These are phyloP conservation scores for Eumerus sabulonum DNA, from an alignment of 2,888 invertebrate species.

Conservation along the genomic window DNA sequence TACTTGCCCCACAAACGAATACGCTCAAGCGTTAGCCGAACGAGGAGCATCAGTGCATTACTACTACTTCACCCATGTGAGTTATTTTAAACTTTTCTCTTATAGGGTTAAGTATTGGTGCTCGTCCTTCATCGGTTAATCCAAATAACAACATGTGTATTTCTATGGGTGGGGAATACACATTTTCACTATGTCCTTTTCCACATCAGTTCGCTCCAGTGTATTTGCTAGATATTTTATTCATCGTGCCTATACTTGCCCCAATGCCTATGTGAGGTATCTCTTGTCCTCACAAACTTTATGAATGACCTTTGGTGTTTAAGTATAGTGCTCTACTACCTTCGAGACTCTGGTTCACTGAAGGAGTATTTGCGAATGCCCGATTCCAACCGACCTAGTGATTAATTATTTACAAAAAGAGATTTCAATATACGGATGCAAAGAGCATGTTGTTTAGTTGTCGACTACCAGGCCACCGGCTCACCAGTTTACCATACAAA, in stretches of 20 bases:
- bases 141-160: no score
- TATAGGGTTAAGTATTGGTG: slow-evolving; percentile 17
- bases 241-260: slow-evolving; percentile 30
- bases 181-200: slow-evolving; percentile 3
- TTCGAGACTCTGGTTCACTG: background rate
- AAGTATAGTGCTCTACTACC: slow-evolving; percentile 5
- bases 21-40: slow-evolving; percentile 90
- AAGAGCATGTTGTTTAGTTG: slow-evolving; percentile 1
- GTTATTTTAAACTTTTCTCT: slow-evolving; percentile 75
- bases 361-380: no score
- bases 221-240: slow-evolving; percentile 41
- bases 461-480: background rate
- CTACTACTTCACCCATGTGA: slow-evolving; percentile 94
- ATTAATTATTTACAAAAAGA: slow-evolving; percentile 44
- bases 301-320: slow-evolving; percentile 36
- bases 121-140: no score
- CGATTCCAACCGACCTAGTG: background rate
- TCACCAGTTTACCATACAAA: no score
- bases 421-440: slow-evolving; percentile 42
- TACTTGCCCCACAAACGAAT: slow-evolving; percentile 94
- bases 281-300: slow-evolving; percentile 20
- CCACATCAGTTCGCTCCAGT: slow-evolving; percentile 14
- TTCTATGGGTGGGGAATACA: no score
- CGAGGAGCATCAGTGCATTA: slow-evolving; percentile 92
- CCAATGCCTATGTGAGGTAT: background rate